phyloP scores from a whole-genome alignment of 1,140 invertebrate genomes.

The Drosophila pachea region DNA sequence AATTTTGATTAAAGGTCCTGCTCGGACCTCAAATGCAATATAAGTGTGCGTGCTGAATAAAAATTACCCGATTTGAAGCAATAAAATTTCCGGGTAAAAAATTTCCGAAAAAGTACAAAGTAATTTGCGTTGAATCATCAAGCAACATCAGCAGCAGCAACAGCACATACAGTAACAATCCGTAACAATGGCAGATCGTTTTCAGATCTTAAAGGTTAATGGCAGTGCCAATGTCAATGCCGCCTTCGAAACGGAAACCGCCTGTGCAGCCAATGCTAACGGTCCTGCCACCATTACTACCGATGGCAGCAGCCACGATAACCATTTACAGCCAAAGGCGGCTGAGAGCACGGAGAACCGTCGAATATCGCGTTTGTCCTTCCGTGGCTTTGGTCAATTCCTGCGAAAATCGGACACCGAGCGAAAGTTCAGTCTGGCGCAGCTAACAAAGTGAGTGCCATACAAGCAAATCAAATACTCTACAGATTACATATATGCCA shows the following conservation, averaged over 20 bases:
- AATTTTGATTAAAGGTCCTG: constrained; percentile 10
- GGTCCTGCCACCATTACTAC: constrained; percentile 19
- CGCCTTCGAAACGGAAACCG: constrained; percentile 53
- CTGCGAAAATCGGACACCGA: constrained; percentile 68
- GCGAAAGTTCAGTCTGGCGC: constrained; percentile 74
- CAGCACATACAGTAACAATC: constrained; percentile 4
- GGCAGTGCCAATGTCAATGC: constrained; percentile 57
- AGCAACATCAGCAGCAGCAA: background rate
- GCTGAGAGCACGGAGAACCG: constrained; percentile 49
- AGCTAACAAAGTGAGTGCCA: constrained; percentile 72
- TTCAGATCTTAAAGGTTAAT: constrained; percentile 72
- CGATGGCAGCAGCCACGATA: constrained; percentile 41
- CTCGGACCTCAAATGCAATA: constrained; percentile 12
- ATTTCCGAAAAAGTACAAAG: constrained; percentile 4
- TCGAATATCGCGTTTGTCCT: constrained; percentile 61
- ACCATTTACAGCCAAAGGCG: constrained; percentile 61
- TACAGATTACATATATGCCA: too few relatives aligned
- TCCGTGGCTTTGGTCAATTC: constrained; percentile 70
- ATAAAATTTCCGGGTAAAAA: constrained; percentile 8
- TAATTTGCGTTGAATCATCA: constrained; percentile 13
- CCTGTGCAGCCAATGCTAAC: constrained; percentile 17
- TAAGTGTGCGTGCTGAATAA: constrained; percentile 7
- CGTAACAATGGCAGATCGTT: constrained; percentile 60
- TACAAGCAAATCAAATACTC: background rate
- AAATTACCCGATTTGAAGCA: background rate